Evolutionary conservation across 2,113 vertebrate genomes (phyloP).

Genomic region (Stegostoma tigrinum): DNA sequence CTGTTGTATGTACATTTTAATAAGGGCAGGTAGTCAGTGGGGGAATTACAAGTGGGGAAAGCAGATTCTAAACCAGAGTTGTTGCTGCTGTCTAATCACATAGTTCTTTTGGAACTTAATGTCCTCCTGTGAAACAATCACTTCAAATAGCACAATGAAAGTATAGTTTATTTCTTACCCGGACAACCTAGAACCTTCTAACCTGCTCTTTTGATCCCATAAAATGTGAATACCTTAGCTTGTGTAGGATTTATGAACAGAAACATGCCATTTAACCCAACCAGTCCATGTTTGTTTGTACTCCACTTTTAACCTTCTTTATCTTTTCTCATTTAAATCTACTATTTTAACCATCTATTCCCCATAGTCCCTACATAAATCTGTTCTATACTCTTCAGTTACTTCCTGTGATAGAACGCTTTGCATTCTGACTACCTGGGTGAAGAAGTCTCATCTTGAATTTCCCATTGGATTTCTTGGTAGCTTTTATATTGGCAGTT

Average conservation of each 20-base stretch:
- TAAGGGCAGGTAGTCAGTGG: background rate
- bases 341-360: background rate
- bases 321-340: background rate
- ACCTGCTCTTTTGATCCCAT: background rate
- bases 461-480: background rate
- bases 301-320: background rate
- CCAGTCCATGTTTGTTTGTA: background rate
- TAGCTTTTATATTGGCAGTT: background rate
- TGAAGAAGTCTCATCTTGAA: background rate
- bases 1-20: background rate
- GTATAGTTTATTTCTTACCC: background rate
- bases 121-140: background rate
- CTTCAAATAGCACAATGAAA: background rate
- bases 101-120: background rate
- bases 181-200: background rate
- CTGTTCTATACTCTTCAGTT: background rate
- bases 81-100: background rate
- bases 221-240: background rate
- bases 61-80: background rate
- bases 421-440: background rate
- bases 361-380: background rate
- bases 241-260: background rate
- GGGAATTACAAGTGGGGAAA: background rate
- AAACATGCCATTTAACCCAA: no score
- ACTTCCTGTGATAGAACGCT: background rate